Conservation (phyloP, 2,888 invertebrate species). For the Cephus runcator region DNA sequence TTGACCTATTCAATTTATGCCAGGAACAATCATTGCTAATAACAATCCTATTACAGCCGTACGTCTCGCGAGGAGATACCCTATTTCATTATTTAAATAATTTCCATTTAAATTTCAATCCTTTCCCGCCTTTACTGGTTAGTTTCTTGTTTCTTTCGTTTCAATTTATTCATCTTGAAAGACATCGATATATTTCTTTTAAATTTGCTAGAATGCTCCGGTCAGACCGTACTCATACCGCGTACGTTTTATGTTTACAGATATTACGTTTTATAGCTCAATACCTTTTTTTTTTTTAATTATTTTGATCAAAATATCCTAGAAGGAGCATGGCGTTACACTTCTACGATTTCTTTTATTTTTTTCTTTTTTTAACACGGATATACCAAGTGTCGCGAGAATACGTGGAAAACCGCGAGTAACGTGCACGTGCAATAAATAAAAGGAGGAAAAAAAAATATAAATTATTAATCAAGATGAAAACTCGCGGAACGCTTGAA, state of each 20-base stretch:
- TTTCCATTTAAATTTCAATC: neutral
- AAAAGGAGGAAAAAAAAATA: neutral
- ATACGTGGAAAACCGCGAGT: neutral
- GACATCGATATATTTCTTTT: slow-evolving; percentile 50
- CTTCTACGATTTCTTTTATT: slow-evolving; percentile 44
- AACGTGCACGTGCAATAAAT: neutral
- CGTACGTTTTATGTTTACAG: slow-evolving; percentile 3
- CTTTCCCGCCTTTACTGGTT: neutral
- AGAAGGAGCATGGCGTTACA: slow-evolving; percentile 57
- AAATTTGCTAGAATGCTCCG: slow-evolving; percentile 33
- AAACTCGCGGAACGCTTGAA: neutral
- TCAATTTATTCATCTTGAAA: slow-evolving; percentile 44
- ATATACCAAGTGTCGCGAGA: slow-evolving; percentile 45
- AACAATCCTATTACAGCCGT: neutral
- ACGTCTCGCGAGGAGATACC: neutral
- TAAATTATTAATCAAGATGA: neutral
- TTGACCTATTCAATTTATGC: neutral
- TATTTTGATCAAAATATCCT: slow-evolving; percentile 56
- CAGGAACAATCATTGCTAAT: neutral
- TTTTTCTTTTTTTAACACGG: slow-evolving; percentile 41
- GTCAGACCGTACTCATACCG: slow-evolving; percentile 30
- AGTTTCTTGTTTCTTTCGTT: neutral
- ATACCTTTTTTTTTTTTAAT: slow-evolving; percentile 19
- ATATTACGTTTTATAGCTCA: slow-evolving; percentile 4
- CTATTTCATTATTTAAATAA: neutral